Evolutionary conservation across 2,888 invertebrate genomes (phyloP).

Genomic region (Lacanobia wlatinum): DNA sequence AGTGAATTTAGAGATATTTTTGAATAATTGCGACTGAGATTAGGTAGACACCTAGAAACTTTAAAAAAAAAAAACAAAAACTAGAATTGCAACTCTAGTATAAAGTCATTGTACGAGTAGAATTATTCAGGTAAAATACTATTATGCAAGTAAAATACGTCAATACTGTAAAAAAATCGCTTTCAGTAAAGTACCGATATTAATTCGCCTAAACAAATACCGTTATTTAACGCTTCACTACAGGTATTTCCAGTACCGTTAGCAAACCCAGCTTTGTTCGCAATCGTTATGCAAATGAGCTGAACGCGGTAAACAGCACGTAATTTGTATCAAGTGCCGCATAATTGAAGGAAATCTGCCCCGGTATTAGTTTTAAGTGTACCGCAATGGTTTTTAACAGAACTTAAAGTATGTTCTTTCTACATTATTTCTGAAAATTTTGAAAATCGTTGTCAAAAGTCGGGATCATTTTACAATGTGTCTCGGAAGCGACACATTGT

Average conservation of each 20-base stretch:
- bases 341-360: constrained; percentile 50
- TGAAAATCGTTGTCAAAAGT: background rate
- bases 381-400: constrained; percentile 33
- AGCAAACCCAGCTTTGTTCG: constrained; percentile 22
- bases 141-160: too few relatives aligned
- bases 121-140: too few relatives aligned
- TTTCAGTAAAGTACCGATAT: background rate
- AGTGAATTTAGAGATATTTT: too few relatives aligned
- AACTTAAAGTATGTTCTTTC: background rate
- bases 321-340: constrained; percentile 53
- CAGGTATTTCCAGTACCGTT: constrained; percentile 3
- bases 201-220: background rate
- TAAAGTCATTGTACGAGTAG: too few relatives aligned
- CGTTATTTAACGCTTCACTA: constrained; percentile 11
- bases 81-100: too few relatives aligned
- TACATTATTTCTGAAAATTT: background rate
- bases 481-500: too few relatives aligned
- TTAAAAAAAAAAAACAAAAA: too few relatives aligned
- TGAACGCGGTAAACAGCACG: constrained; percentile 31
- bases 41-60: too few relatives aligned
- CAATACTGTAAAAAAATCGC: too few relatives aligned
- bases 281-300: constrained; percentile 49
- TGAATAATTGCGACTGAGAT: too few relatives aligned
- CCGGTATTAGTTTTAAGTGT: constrained; percentile 31
- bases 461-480: background rate